Conservation (phyloP, 2,888 invertebrate species). For the Disparrhopalites patrizii region DNA sequence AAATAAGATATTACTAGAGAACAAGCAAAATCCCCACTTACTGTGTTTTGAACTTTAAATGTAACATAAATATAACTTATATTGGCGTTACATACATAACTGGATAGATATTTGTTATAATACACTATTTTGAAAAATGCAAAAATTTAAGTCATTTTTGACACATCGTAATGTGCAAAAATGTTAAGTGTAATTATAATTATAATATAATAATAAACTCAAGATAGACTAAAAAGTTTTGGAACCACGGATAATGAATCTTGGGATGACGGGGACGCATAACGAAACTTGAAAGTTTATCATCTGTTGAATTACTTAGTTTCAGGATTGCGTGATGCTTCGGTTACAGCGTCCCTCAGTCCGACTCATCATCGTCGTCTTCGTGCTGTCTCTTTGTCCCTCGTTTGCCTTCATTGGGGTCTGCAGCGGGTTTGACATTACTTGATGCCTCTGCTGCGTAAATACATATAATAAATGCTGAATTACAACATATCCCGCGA, state of each 20-base stretch:
- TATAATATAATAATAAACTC: not conserved
- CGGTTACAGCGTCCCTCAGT: too few relatives aligned
- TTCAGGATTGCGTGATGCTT: not conserved
- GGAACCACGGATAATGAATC: not conserved
- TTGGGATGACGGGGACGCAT: not conserved
- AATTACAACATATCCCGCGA: not conserved
- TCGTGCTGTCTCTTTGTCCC: conserved; percentile 38
- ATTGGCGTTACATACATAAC: too few relatives aligned
- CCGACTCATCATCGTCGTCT: conserved; percentile 32
- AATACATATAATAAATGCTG: too few relatives aligned
- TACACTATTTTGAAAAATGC: not conserved
- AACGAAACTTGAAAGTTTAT: not conserved
- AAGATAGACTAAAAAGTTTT: not conserved
- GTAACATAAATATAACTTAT: not conserved
- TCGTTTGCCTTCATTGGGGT: conserved; percentile 6
- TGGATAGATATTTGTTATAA: not conserved
- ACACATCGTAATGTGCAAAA: not conserved
- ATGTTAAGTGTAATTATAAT: conserved; percentile 3
- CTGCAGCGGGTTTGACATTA: not conserved
- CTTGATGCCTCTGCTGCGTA: not conserved
- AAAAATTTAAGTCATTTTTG: not conserved
- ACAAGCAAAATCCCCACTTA: too few relatives aligned
- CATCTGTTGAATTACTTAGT: not conserved
- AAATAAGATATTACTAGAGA: not conserved
- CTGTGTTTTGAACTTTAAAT: conserved; percentile 3